Base-by-base conservation (phyloP, 2,113 vertebrate species). In the Lathamus discolor region DNA sequence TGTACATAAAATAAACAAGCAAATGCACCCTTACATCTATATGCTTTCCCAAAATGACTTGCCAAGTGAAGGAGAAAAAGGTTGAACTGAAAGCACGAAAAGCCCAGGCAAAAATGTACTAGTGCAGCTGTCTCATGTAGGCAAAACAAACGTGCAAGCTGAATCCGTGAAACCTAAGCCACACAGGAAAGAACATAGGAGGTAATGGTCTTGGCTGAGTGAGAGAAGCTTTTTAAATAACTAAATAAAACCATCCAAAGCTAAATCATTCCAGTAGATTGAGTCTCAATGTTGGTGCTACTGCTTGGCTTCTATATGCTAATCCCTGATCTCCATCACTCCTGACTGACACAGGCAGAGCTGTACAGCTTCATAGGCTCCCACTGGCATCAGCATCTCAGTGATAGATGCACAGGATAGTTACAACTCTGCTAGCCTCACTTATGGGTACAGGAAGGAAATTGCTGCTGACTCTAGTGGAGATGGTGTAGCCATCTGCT, bases 31-130 rank as follows among this genome's bases (percentile, higher is more conserved):
- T 86, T 87, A 70, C 10, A 64, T 63, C 37, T 88, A 46, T 84
- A 49, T 35, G 46, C 24, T 80, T 86, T 14, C 83, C 66, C 5
- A 5, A 90, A 88, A 81, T 39, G 25, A 83, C 67, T 80, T 93
- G 67, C 19, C 52, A 84, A 94, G 76, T 92, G 83, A 94, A 93
- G 76, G 76, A 93, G 92, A 90, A 96, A 84, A 91, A 82, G 7
- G 11, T 35, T 82, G 54, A 92, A 87, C 57, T 49, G 54, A 85
- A 87, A 92, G 64, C 39, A 84, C 84, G 55, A 90, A 92, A 96
- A 84, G 10, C 13, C 46, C 5, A 63, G 43, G 73, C 57, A 95
- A 93, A 91, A 90, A 48, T 9, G 8, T 28, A 29, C 8, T 39
- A 29, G 44, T 86, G 46, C 52, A 83, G 59, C 62, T n/a, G 55